Evolutionary conservation across 2,888 invertebrate species (phyloP), one percentile per base, ranked within the genome.

Genomic region (Megaustenia siamemsis): DNA sequence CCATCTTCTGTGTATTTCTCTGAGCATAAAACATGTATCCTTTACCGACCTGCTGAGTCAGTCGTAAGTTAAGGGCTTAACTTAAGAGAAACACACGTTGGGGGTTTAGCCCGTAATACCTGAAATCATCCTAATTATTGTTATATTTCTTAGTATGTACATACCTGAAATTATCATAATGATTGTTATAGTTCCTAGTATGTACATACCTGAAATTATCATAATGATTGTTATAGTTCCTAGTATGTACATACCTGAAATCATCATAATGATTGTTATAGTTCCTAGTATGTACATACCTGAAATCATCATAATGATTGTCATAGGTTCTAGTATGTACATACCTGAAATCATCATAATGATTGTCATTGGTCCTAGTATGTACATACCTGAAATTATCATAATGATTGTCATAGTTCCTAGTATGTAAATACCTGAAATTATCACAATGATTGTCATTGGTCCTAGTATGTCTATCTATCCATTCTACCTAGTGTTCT

Each of bases 201-300:
- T 45, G n/a, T n/a, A 45, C 8, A 10, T 45, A 45, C 12, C 45
- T 10, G 12, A 6, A 45, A 10, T 45, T 45, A 45, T 12, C 12
- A 12, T 45, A 10, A 45, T 45, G 45, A 45, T 45, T 12, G 12
- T 45, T 45, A 45, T 10, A 10, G 45, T 45, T 45, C 45, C 45
- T 12, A 10, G 45, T 12, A n/a, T 8, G 28, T 28, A 53, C 86
- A 60, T 32, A 35, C 92, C 92, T 12, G 93, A 90, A 6, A 93
- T 92, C 93, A 93, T 93, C 90, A 93, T n/a, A n/a, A n/a, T 87
- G 0, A 93, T 91, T 1, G 93, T 93, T 8, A 91, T 91, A 24
- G 93, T 93, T n/a, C 93, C 91, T 21, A 91, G 84, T 21, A 45
- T 45, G n/a, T n/a, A 45, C 8, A 10, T 45, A 45, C 12, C 45